Conservation (phyloP, 1,140 invertebrate species). For the Calephelis nemesis region DNA sequence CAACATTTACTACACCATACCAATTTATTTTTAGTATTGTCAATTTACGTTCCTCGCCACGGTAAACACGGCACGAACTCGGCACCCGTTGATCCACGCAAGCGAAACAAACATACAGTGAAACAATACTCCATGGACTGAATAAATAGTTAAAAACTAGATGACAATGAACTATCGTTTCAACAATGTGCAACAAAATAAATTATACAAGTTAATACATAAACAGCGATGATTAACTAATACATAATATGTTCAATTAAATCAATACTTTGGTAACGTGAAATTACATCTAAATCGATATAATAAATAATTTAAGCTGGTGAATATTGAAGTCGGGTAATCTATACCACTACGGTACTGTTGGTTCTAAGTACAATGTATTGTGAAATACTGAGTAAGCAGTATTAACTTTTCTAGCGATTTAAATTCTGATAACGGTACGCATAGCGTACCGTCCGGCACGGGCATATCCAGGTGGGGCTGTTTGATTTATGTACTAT, state of each 20-base stretch:
- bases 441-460: conserved; percentile 45
- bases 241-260: conserved; percentile 35
- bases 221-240: conserved; percentile 14
- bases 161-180: conserved; percentile 7
- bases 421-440: conserved; percentile 30
- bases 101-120: conserved; percentile 27
- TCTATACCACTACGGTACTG: conserved; percentile 8
- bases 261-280: conserved; percentile 70
- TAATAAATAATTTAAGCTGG: conserved; percentile 8
- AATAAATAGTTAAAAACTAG: conserved; percentile 26
- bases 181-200: conserved; percentile 4
- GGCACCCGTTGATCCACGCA: conserved; percentile 22
- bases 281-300: conserved; percentile 31
- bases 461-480: background rate
- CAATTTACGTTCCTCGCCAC: conserved; percentile 40
- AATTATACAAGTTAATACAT: conserved; percentile 14
- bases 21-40: conserved; percentile 66
- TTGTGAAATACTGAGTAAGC: conserved; percentile 15
- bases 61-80: conserved; percentile 5
- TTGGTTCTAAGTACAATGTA: conserved; percentile 23
- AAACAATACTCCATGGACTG: conserved; percentile 19
- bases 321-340: background rate
- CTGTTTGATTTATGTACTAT: conserved; percentile 1
- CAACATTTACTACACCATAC: conserved; percentile 49
- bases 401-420: conserved; percentile 19